Evolutionary conservation across 2,113 vertebrate species (phyloP), one percentile per base, ranked within the genome.

Genomic region (Tyto alba): DNA sequence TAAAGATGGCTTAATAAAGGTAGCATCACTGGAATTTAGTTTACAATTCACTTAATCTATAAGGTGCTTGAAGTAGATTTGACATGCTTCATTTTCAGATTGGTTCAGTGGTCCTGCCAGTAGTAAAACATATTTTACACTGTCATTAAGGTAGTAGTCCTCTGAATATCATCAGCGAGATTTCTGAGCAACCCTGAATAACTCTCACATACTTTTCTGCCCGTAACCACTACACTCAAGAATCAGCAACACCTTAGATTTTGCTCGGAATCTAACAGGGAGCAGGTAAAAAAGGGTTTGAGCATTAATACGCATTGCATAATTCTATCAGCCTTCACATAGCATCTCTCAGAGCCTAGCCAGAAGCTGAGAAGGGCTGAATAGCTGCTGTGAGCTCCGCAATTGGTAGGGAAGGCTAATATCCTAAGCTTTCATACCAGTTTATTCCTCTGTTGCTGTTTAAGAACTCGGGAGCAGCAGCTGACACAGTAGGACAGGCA

Each of bases 391-490:
- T 29, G n/a, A 66, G 34, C 34, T 55, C 8, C 15, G 6, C 38
- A 55, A 4, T 3, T 67, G 34, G 6, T 32, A 53, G 29, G 47
- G 47, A 48, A 88, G 27, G 41, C 56, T 6, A 22, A 2, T 5
- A 50, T 21, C 15, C 18, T 68, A 5, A 56, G 23, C 38, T 77
- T 71, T 74, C 4, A 0, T 43, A 3, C 43, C 56, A 53, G 55
- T 71, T 80, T 59, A 14, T 86, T 86, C 34, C 32, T 36, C 21
- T 60, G 26, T 32, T 92, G 73, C 32, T 71, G 26, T 38, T 78
- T 17, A 45, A 38, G 45, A 43, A 6, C 2, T 4, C 0, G 0
- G n/a, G 50, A 88, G 52, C 59, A 74, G 57, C 47, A 40, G 67
- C 45, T 64, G 72, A 45, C 32, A 1, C 3, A 7, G 57, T 8